Evolutionary conservation across 1,140 invertebrate species (phyloP), one percentile per base, ranked within the genome.

Genomic region (Drosophila pseudoananassae): DNA sequence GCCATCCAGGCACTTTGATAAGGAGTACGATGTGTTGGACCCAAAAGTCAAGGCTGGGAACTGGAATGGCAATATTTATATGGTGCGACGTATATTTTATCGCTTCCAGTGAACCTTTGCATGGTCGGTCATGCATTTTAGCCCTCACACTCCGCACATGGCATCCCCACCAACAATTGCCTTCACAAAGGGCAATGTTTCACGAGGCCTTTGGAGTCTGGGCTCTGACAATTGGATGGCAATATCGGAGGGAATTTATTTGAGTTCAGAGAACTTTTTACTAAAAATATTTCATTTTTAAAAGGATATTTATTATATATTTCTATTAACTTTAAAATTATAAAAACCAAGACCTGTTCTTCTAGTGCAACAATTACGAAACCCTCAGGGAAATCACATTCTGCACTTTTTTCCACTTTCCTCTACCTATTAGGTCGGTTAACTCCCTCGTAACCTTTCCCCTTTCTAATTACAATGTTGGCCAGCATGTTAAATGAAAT

Each of bases 21-120:
- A 83, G 80, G 59, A 78, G 53, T 20, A 8, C 12, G 51, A 29
- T 52, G 50, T 27, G 50, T 27, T 31, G 43, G 40, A 40, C 54
- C 43, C 40, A 43, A 36, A 5, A 38, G 49, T 46, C 65, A 31
- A 36, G 50, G 15, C 43, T 47, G 38, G 14, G 20, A 7, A 15
- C 38, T 63, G 61, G 59, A 31, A 69, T 81, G 63, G 83, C 74
- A 82, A 87, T 80, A 61, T 82, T 36, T 20, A 20, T 55, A 45
- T 40, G 43, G 61, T 54, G 31, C 46, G 47, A 17, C 17, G 14
- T 31, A 69, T 69, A 54, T 70, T 69, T 87, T 87, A 87, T 87
- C 82, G 82, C 78, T 72, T 64, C 52, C 61, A 88, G 50, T 88
- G 82, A 87, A 87, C 82, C 83, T 57, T 82, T 49, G 47, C 68